Base-by-base conservation (phyloP, 2,797 vertebrate genomes). In the Pelobates cultripes region DNA sequence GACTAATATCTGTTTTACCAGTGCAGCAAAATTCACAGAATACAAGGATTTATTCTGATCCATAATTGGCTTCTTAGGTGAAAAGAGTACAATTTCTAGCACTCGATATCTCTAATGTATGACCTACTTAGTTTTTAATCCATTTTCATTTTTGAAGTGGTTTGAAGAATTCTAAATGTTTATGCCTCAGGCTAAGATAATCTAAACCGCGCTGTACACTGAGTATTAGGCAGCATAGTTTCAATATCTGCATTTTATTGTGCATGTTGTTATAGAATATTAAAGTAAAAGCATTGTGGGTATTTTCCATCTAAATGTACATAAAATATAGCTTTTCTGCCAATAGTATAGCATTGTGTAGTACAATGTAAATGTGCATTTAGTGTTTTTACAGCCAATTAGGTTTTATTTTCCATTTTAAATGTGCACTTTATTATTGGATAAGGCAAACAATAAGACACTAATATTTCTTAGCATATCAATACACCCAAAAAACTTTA, bases 51-150 rank as follows among this genome's bases (percentile, higher is more conserved):
- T 79, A 63, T 75, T 83, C 72, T 61, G 42, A 69, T 78, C 44
- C 41, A 61, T 66, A 83, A 51, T 73, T 78, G 74, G 77, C 61
- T 76, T 73, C 51, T 41, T 82, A 64, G 80, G 75, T 77, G 55
- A 73, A 82, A 73, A 53, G 43, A 68, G 47, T 15, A 15, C 75
- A 73, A 64, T 68, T 73, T 68, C 51, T 77, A 70, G 74, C 71
- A 70, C 77, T 72, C 57, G 64, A 78, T 55, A 63, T 83, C 51
- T 28, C 57, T 79, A 84, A 84, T 84, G 82, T 67, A 84, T 84
- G 82, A 84, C 82, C 82, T 80, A 80, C 82, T 84, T 84, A 75
- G 43, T 75, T 70, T 83, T 75, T 79, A 70, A 84, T 69, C 72
- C 64, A 66, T 79, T 84, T 81, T 77, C 75, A 71, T 77, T 82